Evolutionary conservation across 1,140 invertebrate genomes (phyloP).

Genomic region (Caerostris darwini): DNA sequence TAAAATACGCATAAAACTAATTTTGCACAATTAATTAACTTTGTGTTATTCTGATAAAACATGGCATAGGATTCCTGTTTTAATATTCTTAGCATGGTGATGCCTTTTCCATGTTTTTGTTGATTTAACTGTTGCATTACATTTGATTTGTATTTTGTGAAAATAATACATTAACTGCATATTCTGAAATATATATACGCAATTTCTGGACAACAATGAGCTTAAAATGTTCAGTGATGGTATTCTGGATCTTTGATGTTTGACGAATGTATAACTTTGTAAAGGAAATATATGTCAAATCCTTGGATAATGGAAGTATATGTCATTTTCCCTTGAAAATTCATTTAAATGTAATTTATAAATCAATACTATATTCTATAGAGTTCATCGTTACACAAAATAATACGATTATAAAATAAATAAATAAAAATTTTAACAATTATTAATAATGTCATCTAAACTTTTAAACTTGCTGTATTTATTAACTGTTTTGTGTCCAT

Average conservation of each 20-base stretch:
- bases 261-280: neutral
- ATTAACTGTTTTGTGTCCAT: constrained; percentile 1
- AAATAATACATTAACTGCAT: too few species aligned
- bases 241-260: neutral
- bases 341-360: neutral
- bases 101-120: too few species aligned
- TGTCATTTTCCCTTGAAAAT: neutral
- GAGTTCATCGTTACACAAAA: neutral
- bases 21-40: too few species aligned
- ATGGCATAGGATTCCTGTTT: too few species aligned
- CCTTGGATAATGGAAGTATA: neutral
- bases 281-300: neutral
- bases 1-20: too few species aligned
- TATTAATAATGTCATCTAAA: neutral
- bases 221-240: constrained; percentile 18
- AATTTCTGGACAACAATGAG: constrained; percentile 5
- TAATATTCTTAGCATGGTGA: too few species aligned
- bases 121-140: too few species aligned
- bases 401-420: neutral
- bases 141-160: too few species aligned
- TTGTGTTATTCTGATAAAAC: too few species aligned
- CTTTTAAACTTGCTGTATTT: neutral
- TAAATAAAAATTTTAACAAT: neutral
- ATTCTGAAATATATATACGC: too few species aligned
- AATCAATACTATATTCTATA: neutral